Evolutionary conservation across 2,113 vertebrate genomes (phyloP), one percentile per base, ranked within the genome.

Genomic region (Pterocles orientalis): DNA sequence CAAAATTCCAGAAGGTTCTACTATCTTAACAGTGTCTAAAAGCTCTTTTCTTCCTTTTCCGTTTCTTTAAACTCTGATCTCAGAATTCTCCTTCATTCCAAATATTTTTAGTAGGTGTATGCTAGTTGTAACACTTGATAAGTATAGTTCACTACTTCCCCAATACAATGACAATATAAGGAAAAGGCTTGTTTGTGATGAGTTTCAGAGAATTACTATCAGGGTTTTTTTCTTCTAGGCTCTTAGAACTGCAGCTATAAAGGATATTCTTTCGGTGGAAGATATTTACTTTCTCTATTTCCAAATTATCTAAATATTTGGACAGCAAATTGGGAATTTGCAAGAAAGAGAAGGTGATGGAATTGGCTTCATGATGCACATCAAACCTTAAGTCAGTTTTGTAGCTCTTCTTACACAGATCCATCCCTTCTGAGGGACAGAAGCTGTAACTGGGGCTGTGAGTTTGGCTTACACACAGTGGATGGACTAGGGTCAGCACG

Each of bases 291-390:
- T 75, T 73, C 31, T 54, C 24, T 45, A 4, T 82, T 75, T 90
- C 26, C 5, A 50, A 88, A 66, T 34, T 33, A 23, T 43, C 36
- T 48, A 78, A 82, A 23, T 88, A 77, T 54, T 86, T 82, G 47
- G 8, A 58, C 13, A 39, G 14, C 20, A 41, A 70, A 78, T 2
- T 51, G 36, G 24, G 14, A 66, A 66, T 28, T 66, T 17, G 6
- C 39, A 88, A 58, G 43, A 58, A 54, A 50, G 1, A 43, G 33
- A 41, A 53, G 31, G 14, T 34, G n/a, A 65, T 20, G 20, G 14
- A 65, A 57, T 33, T 0, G 0, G 18, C 26, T 57, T 66, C 23
- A 9, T 8, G 19, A 66, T 0, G 3, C 10, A 53, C 18, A 45
- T 3, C 10, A 19, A 3, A 33, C n/a, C 33, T 34, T 33, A 7